Percentiles rank a stretch among this genome's conserved stretches.
phyloP scores from a whole-genome alignment of 2,113 vertebrate genomes.

The Callorhinus ursinus region DNA sequence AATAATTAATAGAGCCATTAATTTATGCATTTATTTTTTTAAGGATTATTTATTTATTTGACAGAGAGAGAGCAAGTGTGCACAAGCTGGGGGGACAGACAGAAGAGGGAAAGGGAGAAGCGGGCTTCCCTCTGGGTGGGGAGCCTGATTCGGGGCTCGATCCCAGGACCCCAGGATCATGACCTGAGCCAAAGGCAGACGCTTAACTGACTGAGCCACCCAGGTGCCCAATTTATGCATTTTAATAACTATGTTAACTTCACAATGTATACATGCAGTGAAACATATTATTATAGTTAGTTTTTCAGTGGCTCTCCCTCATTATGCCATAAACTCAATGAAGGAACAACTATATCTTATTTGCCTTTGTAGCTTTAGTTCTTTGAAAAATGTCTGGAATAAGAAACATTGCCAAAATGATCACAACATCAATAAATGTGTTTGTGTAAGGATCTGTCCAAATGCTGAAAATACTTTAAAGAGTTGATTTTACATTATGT shows the following conservation, averaged over 20 bases:
- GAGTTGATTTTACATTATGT: not conserved
- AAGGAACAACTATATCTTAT: not conserved
- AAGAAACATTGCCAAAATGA: not conserved
- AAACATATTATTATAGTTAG: not conserved
- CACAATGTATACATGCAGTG: not conserved
- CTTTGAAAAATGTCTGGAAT: not conserved
- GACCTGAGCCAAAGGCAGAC: not conserved
- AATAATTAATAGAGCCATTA: not conserved
- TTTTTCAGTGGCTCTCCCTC: not conserved
- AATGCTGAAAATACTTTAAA: slow-evolving; percentile 66
- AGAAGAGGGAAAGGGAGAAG: not conserved
- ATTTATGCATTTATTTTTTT: not conserved
- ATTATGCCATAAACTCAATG: not conserved
- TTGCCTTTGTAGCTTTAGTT: not conserved
- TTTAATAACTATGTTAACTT: not conserved
- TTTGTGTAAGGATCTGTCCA: slow-evolving; percentile 58
- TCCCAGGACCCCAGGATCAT: not conserved
- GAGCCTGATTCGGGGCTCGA: rapidly evolving
- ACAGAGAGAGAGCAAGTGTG: not conserved
- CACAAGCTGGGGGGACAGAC: not conserved
- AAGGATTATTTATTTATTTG: not conserved
- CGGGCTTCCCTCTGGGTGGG: not conserved
- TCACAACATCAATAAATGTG: not conserved
- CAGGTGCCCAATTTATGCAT: not conserved
- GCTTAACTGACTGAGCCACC: not conserved